Percentiles rank a stretch among this genome's conserved stretches.
These are phyloP conservation scores for Apotomis capreana DNA, from an alignment of 2,888 invertebrate genomes.

Conservation along the genomic window DNA sequence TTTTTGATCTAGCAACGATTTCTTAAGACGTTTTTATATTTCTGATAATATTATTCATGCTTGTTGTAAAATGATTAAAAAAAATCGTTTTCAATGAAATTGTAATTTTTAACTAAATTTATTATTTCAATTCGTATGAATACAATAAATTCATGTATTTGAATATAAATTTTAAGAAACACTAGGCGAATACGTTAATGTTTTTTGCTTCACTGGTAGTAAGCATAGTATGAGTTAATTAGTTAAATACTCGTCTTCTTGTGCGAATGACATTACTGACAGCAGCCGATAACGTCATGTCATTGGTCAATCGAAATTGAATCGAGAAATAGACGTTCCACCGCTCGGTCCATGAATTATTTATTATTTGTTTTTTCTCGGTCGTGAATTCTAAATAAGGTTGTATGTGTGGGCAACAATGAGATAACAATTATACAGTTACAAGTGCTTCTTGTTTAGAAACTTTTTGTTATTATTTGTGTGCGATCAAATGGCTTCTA, in stretches of 20 bases:
- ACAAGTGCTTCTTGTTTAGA: conserved; percentile 38
- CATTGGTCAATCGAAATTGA: conserved; percentile 40
- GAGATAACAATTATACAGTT: conserved; percentile 40
- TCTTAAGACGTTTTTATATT: not conserved
- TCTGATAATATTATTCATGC: too few relatives aligned
- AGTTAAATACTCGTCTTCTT: not conserved
- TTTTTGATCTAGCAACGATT: conserved; percentile 2
- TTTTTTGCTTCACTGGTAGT: not conserved
- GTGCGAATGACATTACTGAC: conserved; percentile 19
- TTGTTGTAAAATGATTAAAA: too few relatives aligned
- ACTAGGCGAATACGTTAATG: not conserved
- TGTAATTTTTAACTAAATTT: too few relatives aligned
- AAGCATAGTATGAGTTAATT: not conserved
- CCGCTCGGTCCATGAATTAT: conserved; percentile 37
- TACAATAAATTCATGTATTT: too few relatives aligned
- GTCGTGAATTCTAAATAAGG: conserved; percentile 36
- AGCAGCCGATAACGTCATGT: conserved; percentile 33
- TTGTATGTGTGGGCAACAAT: conserved; percentile 37
- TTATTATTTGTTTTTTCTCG: conserved; percentile 39
- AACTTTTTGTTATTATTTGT: conserved; percentile 33
- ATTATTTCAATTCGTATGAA: too few relatives aligned
- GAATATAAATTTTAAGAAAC: not conserved
- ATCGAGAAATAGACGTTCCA: conserved; percentile 28
- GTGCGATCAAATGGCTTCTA: conserved; percentile 67
- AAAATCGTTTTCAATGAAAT: too few relatives aligned